Conservation (phyloP, 2,113 vertebrate species). For the Planiliza haematocheilus region DNA sequence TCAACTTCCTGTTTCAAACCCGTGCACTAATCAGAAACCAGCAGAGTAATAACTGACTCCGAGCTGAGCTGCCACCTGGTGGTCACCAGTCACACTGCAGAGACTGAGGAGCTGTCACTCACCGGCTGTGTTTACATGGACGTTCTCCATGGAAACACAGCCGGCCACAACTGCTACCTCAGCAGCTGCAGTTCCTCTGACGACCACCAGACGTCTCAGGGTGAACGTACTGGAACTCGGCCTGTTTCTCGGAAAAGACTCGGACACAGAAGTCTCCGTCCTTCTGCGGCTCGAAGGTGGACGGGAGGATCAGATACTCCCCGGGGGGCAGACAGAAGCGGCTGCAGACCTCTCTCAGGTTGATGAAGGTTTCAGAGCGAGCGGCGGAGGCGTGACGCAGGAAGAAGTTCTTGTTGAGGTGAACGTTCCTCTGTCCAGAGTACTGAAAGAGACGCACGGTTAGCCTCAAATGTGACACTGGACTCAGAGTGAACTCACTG, state of each 20-base stretch:
- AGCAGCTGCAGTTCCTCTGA: background rate
- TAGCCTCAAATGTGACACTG: background rate
- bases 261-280: slow-evolving; percentile 86
- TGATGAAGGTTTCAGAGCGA: slow-evolving; percentile 77
- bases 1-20: too few species aligned
- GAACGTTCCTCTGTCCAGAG: slow-evolving; percentile 63
- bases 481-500: too few species aligned
- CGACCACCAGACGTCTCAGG: background rate
- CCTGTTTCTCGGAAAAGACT: slow-evolving; percentile 85
- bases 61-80: too few species aligned
- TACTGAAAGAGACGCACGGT: slow-evolving; percentile 39
- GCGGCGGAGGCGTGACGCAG: slow-evolving; percentile 57
- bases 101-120: too few species aligned
- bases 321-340: slow-evolving; percentile 80
- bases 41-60: too few species aligned
- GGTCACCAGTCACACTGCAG: too few species aligned
- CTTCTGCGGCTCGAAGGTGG: slow-evolving; percentile 85
- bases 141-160: too few species aligned
- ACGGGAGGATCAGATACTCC: slow-evolving; percentile 85
- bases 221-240: slow-evolving; percentile 79
- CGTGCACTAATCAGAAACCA: too few species aligned
- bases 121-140: too few species aligned
- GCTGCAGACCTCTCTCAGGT: slow-evolving; percentile 83
- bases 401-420: slow-evolving; percentile 82
- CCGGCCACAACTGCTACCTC: too few species aligned